These are phyloP conservation scores for Mormyrus hasselquistii DNA, from an alignment of 2,797 vertebrate species.

Conservation along the genomic window DNA sequence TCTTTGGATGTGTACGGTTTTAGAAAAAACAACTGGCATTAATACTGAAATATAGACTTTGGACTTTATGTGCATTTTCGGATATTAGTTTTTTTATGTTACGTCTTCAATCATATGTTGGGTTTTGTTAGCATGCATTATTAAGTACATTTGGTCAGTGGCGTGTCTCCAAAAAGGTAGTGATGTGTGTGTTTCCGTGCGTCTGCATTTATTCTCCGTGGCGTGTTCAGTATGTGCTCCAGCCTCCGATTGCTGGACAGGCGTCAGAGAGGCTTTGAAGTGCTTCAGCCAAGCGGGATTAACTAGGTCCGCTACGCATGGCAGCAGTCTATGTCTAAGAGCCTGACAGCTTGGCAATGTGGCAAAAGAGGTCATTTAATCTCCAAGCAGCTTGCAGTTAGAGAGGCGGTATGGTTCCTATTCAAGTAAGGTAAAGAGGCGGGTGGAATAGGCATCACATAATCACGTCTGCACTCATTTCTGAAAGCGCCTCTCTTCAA, in stretches of 20 bases:
- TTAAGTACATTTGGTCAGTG: neutral
- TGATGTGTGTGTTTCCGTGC: neutral
- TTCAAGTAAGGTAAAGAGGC: neutral
- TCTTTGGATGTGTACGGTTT: neutral
- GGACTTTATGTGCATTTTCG: neutral
- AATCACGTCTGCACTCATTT: neutral
- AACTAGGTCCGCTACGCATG: constrained; percentile 31
- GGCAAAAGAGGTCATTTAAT: constrained; percentile 26
- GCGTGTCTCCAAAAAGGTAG: neutral
- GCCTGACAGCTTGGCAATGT: constrained; percentile 36
- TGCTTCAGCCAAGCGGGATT: constrained; percentile 38
- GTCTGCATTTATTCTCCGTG: neutral
- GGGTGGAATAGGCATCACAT: neutral
- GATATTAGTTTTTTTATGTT: neutral
- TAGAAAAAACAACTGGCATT: neutral
- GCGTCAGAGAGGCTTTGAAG: constrained; percentile 33
- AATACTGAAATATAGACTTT: neutral
- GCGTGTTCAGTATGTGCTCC: neutral
- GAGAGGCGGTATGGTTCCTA: neutral
- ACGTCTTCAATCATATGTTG: neutral
- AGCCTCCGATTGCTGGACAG: neutral
- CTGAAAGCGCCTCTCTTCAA: neutral
- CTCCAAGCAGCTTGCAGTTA: constrained; percentile 19
- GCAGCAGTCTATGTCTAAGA: constrained; percentile 31
- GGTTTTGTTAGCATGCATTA: neutral